Evolutionary conservation across 2,113 vertebrate species (phyloP).

Genomic region (Desmodus rotundus): DNA sequence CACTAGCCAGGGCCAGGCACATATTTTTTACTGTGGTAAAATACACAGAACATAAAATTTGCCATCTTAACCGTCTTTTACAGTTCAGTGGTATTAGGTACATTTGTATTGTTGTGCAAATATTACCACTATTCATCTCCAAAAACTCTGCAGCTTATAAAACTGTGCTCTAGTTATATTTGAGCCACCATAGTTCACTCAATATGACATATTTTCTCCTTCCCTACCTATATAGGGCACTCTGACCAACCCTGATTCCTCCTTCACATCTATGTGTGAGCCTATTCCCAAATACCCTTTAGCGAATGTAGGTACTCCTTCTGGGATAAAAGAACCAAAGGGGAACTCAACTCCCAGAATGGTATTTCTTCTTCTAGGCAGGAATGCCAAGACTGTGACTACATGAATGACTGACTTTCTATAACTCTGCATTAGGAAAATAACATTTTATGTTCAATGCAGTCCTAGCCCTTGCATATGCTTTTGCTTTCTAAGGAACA

Average conservation of each 20-base stretch:
- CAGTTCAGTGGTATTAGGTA: not conserved
- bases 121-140: not conserved
- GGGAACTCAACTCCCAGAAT: not conserved
- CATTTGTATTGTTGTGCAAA: not conserved
- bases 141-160: not conserved
- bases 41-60: not conserved
- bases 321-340: not conserved
- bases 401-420: not conserved
- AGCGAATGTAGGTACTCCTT: not conserved
- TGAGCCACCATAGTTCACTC: not conserved
- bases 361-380: not conserved
- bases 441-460: not conserved
- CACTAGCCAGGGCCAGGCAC: no score
- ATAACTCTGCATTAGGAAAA: not conserved
- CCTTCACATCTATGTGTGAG: not conserved
- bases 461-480: not conserved
- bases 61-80: not conserved
- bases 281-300: not conserved
- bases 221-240: not conserved
- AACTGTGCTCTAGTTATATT: not conserved
- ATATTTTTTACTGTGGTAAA: not conserved
- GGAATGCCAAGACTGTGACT: not conserved
- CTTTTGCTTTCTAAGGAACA: not conserved
- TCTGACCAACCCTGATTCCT: not conserved
- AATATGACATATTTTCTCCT: not conserved